These are phyloP conservation scores for Formica selysi DNA, from an alignment of 1,140 invertebrate species.

Conservation along the genomic window DNA sequence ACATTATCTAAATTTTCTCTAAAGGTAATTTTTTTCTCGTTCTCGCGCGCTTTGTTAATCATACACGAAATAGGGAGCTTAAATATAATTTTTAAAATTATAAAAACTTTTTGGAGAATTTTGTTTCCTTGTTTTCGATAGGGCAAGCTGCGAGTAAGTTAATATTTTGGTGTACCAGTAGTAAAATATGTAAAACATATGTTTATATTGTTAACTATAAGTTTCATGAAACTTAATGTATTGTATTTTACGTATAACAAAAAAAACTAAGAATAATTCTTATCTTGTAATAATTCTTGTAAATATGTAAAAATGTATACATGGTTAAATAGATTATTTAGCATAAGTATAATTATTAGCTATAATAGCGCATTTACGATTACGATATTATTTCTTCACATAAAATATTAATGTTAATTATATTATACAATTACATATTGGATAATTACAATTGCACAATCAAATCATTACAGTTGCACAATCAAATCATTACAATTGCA, in stretches of 20 bases:
- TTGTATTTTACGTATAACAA: background rate
- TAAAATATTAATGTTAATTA: conserved; percentile 23
- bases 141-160: too few relatives aligned
- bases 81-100: conserved; percentile 10
- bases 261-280: background rate
- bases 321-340: background rate
- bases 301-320: background rate
- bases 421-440: background rate
- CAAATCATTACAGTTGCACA: background rate
- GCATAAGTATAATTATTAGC: conserved; percentile 2
- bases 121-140: background rate
- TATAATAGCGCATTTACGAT: background rate
- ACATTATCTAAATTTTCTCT: background rate
- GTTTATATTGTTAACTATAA: background rate
- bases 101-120: background rate
- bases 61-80: background rate
- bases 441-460: conserved; percentile 9
- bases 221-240: background rate
- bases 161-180: background rate
- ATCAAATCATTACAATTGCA: conserved; percentile 5
- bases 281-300: background rate
- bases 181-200: background rate
- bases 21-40: conserved; percentile 20
- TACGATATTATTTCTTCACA: background rate
- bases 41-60: conserved; percentile 21